Evolutionary conservation across 2,888 invertebrate species (phyloP).

Genomic region (Limnephilus lunatus): DNA sequence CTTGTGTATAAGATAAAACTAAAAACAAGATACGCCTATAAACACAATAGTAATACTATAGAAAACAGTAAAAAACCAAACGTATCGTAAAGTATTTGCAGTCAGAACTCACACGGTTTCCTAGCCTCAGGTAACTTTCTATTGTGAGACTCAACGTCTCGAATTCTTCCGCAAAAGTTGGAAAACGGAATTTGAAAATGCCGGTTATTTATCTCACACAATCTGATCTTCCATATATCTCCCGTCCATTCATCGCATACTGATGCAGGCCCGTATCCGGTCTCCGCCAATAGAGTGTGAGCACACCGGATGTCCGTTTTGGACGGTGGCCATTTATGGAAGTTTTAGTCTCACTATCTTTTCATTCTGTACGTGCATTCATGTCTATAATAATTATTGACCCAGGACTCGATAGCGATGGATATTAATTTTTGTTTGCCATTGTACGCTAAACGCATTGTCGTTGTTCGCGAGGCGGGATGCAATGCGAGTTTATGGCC

Average conservation of each 20-base stretch:
- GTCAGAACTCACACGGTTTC: neutral
- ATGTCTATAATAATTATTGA: conserved; percentile 11
- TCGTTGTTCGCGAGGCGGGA: neutral
- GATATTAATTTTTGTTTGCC: conserved; percentile 11
- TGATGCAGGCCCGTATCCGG: conserved; percentile 38
- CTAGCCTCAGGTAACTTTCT: neutral
- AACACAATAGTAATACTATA: no score
- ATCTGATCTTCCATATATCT: conserved; percentile 31
- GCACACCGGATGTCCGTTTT: conserved; percentile 41
- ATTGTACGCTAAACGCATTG: neutral
- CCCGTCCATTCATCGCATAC: conserved; percentile 31
- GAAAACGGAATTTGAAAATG: neutral
- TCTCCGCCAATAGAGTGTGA: conserved; percentile 37
- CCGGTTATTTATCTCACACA: neutral
- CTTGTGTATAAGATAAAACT: neutral
- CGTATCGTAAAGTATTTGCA: neutral
- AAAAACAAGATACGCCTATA: neutral
- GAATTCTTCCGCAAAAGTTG: neutral
- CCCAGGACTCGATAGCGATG: conserved; percentile 23
- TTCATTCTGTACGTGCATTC: conserved; percentile 14
- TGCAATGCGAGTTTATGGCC: neutral
- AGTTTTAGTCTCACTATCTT: conserved; percentile 22
- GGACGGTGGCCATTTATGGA: conserved; percentile 33
- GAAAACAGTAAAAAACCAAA: neutral
- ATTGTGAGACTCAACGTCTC: neutral